phyloP scores from a whole-genome alignment of 2,888 invertebrate species.

The Cheilosia vernalis region DNA sequence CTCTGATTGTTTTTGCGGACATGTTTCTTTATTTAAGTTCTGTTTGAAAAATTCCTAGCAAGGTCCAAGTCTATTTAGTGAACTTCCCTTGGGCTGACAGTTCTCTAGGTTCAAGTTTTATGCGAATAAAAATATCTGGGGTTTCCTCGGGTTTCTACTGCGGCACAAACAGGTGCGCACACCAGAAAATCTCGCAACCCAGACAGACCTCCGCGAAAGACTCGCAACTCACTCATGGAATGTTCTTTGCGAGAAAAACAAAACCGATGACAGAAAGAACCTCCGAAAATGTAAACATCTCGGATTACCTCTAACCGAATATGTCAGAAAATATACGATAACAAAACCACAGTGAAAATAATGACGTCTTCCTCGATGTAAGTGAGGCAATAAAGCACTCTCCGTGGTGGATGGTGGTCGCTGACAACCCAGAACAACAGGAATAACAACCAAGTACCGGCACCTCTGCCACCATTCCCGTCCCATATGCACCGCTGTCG shows the following conservation, averaged over 20 bases:
- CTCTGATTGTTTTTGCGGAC: too few species aligned
- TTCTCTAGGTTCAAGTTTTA: too few species aligned
- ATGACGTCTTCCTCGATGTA: conserved; percentile 42
- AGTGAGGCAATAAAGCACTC: conserved; percentile 45
- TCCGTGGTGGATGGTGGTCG: conserved; percentile 23
- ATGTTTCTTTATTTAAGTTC: too few species aligned
- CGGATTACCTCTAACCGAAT: conserved; percentile 24
- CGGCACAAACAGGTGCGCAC: too few species aligned
- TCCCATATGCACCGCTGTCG: neutral
- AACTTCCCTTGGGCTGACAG: too few species aligned
- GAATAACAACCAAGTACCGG: conserved; percentile 33
- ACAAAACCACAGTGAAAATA: conserved; percentile 33
- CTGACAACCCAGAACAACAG: conserved; percentile 39
- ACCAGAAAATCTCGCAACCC: too few species aligned
- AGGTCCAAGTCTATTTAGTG: too few species aligned
- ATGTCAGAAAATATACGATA: conserved; percentile 28
- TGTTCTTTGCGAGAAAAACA: conserved; percentile 1
- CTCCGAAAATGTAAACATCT: conserved; percentile 18
- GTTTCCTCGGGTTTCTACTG: too few species aligned
- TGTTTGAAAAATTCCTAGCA: too few species aligned
- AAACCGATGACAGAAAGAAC: neutral
- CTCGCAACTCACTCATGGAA: neutral
- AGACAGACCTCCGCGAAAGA: too few species aligned
- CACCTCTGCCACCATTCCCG: neutral
- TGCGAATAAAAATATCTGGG: too few species aligned